Evolutionary conservation across 2,797 vertebrate genomes (phyloP), one percentile per base, ranked within the genome.

Genomic region (Pygocentrus nattereri): DNA sequence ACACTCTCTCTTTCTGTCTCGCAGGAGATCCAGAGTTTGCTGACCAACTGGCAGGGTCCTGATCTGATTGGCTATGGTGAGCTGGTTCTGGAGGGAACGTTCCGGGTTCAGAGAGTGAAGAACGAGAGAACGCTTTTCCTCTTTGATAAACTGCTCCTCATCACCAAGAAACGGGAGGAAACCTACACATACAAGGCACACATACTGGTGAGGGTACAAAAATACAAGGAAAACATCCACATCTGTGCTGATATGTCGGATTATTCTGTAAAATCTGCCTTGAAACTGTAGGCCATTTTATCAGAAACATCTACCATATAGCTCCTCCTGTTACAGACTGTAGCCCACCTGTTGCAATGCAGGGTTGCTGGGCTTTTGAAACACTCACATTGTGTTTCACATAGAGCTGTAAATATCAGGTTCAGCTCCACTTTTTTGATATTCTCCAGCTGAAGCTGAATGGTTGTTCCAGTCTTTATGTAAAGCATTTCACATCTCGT

Each of bases 31-130:
- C 98, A 99, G 91, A 99, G 97, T 85, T 91, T 99, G 88, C 94
- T 99, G 74, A 98, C 96, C 0, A 99, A 98, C 92, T 99, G 98
- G 98, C 98, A 99, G 83, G 98, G 98, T 15, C 98, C 97, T 13
- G 98, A 99, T 91, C 94, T 99, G 87, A 98, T 97, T 0, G 97
- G 98, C 89, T 99, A 98, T 0, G 98, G 98, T 4, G 98, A 99
- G 71, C 88, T 99, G 90, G 98, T 99, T 73, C 94, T 99, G 0
- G 98, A 99, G 87, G 98, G 98, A 79, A 99, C 98, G 0, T 99
- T 99, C 87, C 97, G 97, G 64, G 93, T 99, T 84, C 98, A 99
- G 92, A 90, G 97, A 68, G 98, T 97, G 90, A 99, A 99, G 92
- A 99, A 98, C 0, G 98, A 99, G 81, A 94, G 98, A 82, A 99